A percentile compares a stretch with the other conserved stretches of the same genome.
Conservation (phyloP, 1,140 invertebrate genomes). For the Microvelia longipes region DNA sequence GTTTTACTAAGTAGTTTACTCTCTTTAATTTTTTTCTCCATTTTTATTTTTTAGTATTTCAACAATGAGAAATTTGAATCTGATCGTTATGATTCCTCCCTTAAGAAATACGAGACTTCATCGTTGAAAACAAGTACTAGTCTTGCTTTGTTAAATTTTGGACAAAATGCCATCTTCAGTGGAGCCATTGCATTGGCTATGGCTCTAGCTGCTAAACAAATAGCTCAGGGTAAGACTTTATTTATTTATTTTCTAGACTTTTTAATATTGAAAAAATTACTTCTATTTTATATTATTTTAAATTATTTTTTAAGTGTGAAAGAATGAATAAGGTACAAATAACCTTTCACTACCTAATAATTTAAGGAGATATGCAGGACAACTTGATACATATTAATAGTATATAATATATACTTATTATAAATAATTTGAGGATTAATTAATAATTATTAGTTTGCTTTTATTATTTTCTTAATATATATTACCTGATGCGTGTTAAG, state of each 20-base stretch:
- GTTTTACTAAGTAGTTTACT: neutral
- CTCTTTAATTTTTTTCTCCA: neutral
- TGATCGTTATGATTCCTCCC: constrained; percentile 68
- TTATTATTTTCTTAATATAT: too few relatives aligned
- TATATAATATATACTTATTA: too few relatives aligned
- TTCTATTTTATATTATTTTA: neutral
- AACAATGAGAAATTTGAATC: constrained; percentile 95
- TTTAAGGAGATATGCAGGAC: too few relatives aligned
- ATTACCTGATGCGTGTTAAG: too few relatives aligned
- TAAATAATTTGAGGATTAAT: too few relatives aligned
- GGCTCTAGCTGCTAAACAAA: constrained; percentile 80
- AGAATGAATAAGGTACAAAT: too few relatives aligned
- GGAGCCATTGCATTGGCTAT: constrained; percentile 81
- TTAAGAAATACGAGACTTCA: constrained; percentile 77
- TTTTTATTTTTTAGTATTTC: constrained; percentile 73
- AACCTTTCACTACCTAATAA: too few relatives aligned
- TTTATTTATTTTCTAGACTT: constrained; percentile 8
- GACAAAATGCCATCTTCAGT: constrained; percentile 97
- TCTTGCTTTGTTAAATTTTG: constrained; percentile 88
- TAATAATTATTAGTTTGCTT: too few relatives aligned
- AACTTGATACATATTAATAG: too few relatives aligned
- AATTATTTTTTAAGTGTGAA: too few relatives aligned
- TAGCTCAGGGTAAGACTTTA: constrained; percentile 59
- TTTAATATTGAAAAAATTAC: neutral
- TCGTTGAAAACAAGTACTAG: constrained; percentile 91